These are phyloP conservation scores for Hippocampus barbouri DNA, from an alignment of 2,113 vertebrate genomes.

Conservation along the genomic window DNA sequence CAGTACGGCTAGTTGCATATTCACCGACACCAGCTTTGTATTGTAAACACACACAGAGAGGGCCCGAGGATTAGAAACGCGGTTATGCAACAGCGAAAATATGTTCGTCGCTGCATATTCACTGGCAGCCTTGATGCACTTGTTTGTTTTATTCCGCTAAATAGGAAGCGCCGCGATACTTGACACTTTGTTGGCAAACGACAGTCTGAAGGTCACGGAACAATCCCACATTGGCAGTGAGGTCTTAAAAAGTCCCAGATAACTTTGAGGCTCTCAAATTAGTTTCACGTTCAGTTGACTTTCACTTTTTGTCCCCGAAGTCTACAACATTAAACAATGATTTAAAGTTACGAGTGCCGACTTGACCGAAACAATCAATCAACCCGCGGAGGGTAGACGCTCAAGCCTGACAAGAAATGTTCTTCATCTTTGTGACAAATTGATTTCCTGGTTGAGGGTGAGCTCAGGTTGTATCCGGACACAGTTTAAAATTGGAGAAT, in stretches of 20 bases:
- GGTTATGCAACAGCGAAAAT: slow-evolving; percentile 16
- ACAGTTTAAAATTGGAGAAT: not conserved
- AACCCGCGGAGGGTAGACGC: not conserved
- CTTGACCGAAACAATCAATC: slow-evolving; percentile 20
- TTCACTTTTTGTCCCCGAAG: slow-evolving; percentile 23
- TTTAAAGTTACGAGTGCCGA: slow-evolving; percentile 8
- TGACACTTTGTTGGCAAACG: slow-evolving; percentile 11
- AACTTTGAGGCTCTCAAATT: slow-evolving; percentile 42
- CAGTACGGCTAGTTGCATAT: slow-evolving; percentile 31
- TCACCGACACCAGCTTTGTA: slow-evolving; percentile 15
- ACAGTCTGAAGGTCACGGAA: slow-evolving; percentile 15
- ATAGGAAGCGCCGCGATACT: not conserved
- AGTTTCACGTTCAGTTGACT: slow-evolving; percentile 41
- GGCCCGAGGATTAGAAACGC: slow-evolving; percentile 22
- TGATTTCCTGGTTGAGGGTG: not conserved
- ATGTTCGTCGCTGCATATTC: not conserved
- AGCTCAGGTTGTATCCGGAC: not conserved
- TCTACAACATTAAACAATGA: slow-evolving; percentile 41
- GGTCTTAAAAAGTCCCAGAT: slow-evolving; percentile 39
- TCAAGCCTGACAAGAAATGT: slow-evolving; percentile 3
- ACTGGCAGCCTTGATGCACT: not conserved
- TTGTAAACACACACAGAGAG: slow-evolving; percentile 34
- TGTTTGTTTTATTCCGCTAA: not conserved
- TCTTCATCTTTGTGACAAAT: not conserved
- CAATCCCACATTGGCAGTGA: slow-evolving; percentile 17